These are phyloP conservation scores for Lasius platythorax DNA, from an alignment of 2,888 invertebrate genomes.

Conservation along the genomic window DNA sequence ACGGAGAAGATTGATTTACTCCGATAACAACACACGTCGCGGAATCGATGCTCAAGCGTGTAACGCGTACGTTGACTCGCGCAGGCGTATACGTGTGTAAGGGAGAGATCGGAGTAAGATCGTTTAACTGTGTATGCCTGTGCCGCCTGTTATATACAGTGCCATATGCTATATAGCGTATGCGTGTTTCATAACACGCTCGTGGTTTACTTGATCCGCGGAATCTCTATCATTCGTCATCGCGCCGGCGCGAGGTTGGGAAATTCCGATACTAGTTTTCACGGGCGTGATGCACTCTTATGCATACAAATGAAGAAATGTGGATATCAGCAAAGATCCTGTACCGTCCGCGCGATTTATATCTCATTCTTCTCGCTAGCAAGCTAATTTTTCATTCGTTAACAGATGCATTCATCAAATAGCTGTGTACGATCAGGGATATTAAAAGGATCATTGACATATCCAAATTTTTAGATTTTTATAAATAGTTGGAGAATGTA, in stretches of 20 bases:
- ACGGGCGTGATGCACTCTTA: conserved; percentile 12
- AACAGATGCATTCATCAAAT: not conserved
- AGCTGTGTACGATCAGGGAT: not conserved
- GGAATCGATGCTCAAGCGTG: conserved; percentile 20
- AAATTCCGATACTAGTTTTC: conserved; percentile 50
- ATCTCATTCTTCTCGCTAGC: conserved; percentile 7
- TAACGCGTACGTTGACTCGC: conserved; percentile 13
- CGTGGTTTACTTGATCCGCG: conserved; percentile 24
- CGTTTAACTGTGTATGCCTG: not conserved
- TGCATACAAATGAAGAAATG: conserved; percentile 33
- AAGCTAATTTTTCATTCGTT: not conserved
- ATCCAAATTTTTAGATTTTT: not conserved
- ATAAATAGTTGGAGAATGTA: not conserved
- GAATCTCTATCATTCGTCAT: conserved; percentile 47
- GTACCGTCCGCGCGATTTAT: conserved; percentile 27
- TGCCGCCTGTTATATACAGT: not conserved
- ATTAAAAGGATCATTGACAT: not conserved
- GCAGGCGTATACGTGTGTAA: not conserved
- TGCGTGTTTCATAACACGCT: conserved; percentile 24
- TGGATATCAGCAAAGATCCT: not conserved
- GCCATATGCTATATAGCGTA: not conserved
- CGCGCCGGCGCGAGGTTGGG: conserved; percentile 27
- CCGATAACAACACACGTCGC: conserved; percentile 46
- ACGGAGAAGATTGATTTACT: conserved; percentile 58
- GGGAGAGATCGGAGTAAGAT: not conserved